Evolutionary conservation across 2,797 vertebrate species (phyloP).

Genomic region (Poecile montanus): DNA sequence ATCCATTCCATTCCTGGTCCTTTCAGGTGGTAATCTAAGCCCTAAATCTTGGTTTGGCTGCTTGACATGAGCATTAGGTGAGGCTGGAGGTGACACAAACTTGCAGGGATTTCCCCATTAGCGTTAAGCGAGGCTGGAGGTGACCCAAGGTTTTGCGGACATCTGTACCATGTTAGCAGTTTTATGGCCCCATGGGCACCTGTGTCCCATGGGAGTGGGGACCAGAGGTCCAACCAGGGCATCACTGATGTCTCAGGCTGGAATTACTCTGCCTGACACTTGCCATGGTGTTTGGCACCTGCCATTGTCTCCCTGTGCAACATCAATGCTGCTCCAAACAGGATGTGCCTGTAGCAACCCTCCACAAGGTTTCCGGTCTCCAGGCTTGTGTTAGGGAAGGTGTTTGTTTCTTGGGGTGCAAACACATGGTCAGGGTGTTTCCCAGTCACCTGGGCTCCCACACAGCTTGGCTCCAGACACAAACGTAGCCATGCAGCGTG

Average conservation of each 20-base stretch:
- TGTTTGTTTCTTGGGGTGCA: background rate
- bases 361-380: background rate
- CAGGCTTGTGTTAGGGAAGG: background rate
- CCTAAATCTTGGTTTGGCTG: background rate
- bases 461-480: background rate
- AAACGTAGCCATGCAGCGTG: rapidly evolving
- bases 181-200: rapidly evolving
- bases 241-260: rapidly evolving
- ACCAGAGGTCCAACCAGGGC: background rate
- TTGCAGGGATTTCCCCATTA: background rate
- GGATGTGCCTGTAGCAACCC: rapidly evolving
- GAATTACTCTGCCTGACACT: background rate
- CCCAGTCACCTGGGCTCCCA: background rate
- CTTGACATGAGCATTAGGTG: background rate
- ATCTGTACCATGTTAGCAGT: background rate
- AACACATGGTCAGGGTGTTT: background rate
- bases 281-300: background rate
- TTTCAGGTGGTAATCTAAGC: background rate
- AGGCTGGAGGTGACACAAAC: background rate
- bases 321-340: background rate
- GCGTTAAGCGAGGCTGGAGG: rapidly evolving
- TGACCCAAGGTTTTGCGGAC: background rate
- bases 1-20: background rate
- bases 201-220: background rate
- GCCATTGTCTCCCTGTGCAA: background rate